Conservation (phyloP, 37 sponge, comb jelly and placozoan genomes). For the Bolinopsis microptera region DNA sequence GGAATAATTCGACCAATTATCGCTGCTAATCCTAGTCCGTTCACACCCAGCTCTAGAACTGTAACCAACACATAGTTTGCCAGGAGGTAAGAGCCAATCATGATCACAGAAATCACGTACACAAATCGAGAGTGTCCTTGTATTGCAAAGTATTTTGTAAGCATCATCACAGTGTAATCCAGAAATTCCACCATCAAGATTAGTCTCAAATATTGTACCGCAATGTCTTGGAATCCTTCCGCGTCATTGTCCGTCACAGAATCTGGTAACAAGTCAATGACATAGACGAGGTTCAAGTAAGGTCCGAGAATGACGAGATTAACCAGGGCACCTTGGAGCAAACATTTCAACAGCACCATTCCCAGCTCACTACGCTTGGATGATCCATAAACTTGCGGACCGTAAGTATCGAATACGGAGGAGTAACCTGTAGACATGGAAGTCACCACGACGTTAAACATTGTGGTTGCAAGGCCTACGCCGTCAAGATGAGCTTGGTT, state of each 20-base stretch:
- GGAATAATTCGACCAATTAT: not conserved
- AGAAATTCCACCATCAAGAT: not conserved
- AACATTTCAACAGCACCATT: constrained; percentile 21
- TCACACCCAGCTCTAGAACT: not conserved
- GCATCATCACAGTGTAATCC: not conserved
- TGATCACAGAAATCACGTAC: not conserved
- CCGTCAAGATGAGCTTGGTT: not conserved
- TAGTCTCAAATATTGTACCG: not conserved
- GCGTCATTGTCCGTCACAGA: not conserved
- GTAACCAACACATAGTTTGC: not conserved
- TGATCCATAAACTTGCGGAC: constrained; percentile 49
- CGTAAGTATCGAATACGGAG: constrained; percentile 30
- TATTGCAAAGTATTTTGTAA: constrained; percentile 27
- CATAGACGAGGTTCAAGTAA: not conserved
- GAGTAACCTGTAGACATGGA: not conserved
- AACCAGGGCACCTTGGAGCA: constrained; percentile 13
- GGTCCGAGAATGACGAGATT: not conserved
- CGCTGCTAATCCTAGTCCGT: not conserved
- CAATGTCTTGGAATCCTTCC: not conserved
- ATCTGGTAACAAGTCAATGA: constrained; percentile 6
- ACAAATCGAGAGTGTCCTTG: not conserved
- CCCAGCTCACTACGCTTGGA: not conserved
- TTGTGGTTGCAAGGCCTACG: not conserved
- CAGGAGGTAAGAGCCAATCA: not conserved
- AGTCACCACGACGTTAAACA: not conserved